These are phyloP conservation scores for Falco columbarius DNA, from an alignment of 2,797 vertebrate genomes.

Conservation along the genomic window DNA sequence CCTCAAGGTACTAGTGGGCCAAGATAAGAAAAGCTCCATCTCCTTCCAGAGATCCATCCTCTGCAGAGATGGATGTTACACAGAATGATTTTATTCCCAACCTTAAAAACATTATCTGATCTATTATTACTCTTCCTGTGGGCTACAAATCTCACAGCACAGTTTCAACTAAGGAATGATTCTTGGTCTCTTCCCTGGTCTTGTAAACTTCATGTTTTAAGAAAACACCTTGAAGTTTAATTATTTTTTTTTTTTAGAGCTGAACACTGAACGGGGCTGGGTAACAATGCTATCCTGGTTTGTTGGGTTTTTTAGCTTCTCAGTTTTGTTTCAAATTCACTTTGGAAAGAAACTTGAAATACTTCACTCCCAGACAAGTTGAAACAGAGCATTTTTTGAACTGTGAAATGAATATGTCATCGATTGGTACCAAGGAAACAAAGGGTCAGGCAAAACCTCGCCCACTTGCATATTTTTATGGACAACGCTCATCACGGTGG, in stretches of 20 bases:
- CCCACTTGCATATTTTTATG: background rate
- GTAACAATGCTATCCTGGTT: background rate
- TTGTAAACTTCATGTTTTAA: background rate
- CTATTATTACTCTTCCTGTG: background rate
- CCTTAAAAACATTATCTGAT: background rate
- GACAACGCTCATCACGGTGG: rapidly evolving
- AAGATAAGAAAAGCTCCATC: background rate
- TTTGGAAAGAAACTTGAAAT: slow-evolving; percentile 10
- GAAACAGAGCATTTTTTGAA: slow-evolving; percentile 16
- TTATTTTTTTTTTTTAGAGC: background rate
- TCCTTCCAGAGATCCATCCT: background rate
- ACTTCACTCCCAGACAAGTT: background rate
- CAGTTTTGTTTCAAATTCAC: background rate
- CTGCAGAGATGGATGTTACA: background rate
- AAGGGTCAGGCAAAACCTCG: background rate
- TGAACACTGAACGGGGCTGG: background rate
- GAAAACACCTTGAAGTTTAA: background rate
- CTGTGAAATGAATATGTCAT: slow-evolving; percentile 17
- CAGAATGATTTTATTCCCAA: background rate
- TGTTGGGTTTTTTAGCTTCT: background rate
- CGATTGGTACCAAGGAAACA: background rate
- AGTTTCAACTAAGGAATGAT: background rate
- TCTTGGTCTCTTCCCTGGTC: background rate
- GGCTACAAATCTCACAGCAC: background rate
- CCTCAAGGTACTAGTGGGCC: background rate